Percentiles rank a stretch among this genome's conserved stretches.
phyloP scores from a whole-genome alignment of 2,797 vertebrate species.

The Pyrocephalus nanus region DNA sequence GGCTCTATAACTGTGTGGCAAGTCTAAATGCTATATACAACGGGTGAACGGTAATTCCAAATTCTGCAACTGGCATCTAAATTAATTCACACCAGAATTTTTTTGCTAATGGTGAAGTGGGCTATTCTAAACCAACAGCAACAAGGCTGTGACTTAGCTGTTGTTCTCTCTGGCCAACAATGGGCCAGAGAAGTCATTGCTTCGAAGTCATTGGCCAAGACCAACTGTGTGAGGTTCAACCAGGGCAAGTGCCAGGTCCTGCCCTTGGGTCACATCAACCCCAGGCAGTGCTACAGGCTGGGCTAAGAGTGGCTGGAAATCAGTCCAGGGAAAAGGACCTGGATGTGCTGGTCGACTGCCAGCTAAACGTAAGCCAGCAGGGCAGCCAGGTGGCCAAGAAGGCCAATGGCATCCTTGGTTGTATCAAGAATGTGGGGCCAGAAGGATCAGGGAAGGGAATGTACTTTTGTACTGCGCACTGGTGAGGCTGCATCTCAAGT shows the following conservation, averaged over 20 bases:
- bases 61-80: neutral
- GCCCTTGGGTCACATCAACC: neutral
- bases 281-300: neutral
- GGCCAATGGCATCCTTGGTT: neutral
- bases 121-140: neutral
- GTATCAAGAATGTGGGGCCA: neutral
- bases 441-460: neutral
- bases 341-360: neutral
- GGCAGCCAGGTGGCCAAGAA: neutral
- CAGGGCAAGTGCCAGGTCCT: neutral
- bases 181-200: too few species aligned
- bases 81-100: neutral
- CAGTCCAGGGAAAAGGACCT: neutral
- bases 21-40: neutral
- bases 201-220: neutral
- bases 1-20: neutral
- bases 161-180: neutral
- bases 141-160: neutral
- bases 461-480: neutral
- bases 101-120: neutral
- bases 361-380: neutral
- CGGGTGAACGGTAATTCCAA: neutral
- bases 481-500: neutral
- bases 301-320: neutral
- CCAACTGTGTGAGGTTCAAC: neutral